Evolutionary conservation across 2,888 invertebrate species (phyloP).

Genomic region (Pomacea canaliculata): DNA sequence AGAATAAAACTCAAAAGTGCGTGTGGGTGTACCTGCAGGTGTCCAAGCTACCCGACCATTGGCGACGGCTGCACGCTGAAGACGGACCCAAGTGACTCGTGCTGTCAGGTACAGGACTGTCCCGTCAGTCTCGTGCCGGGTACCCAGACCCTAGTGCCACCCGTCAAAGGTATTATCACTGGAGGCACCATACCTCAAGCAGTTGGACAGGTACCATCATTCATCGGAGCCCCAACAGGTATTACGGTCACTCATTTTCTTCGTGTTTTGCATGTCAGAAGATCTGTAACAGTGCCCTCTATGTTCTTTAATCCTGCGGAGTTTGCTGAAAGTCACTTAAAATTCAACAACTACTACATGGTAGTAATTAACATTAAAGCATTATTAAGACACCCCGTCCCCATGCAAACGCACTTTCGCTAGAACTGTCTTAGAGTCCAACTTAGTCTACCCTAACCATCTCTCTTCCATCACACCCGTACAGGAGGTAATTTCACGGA

Average conservation of each 20-base stretch:
- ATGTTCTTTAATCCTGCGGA: no score
- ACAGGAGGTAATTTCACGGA: no score
- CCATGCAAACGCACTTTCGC: no score
- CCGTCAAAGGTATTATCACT: conserved; percentile 42
- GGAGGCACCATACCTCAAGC: conserved; percentile 43
- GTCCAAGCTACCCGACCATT: conserved; percentile 49
- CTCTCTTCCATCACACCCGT: no score
- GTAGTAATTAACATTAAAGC: no score
- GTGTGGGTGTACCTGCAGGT: conserved; percentile 34
- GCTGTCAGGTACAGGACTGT: conserved; percentile 52
- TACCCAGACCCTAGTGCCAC: conserved; percentile 24
- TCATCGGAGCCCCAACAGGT: conserved; percentile 40
- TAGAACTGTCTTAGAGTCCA: no score
- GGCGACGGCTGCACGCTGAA: conserved; percentile 45
- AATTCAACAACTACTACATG: no score
- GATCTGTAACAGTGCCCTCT: no score
- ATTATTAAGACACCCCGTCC: no score
- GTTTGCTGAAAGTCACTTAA: no score
- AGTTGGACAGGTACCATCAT: conserved; percentile 26
- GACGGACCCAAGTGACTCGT: conserved; percentile 49
- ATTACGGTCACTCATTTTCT: conserved; percentile 27
- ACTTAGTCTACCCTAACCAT: no score
- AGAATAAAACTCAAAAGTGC: background rate
- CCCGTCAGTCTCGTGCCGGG: conserved; percentile 29
- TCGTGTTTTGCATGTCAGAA: background rate